phyloP scores from a whole-genome alignment of 2,113 vertebrate species.

The Reinhardtius hippoglossoides region DNA sequence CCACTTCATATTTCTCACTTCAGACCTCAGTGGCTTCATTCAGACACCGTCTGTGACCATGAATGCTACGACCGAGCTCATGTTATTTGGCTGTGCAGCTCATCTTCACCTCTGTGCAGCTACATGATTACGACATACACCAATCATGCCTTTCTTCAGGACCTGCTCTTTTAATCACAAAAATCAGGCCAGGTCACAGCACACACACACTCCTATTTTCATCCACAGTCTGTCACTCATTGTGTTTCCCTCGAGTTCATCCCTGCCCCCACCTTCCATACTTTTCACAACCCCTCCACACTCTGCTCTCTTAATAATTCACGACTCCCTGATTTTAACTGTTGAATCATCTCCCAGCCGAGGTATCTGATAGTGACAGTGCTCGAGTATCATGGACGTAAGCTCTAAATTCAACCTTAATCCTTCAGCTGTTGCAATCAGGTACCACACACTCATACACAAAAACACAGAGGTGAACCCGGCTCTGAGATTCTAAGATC shows the following conservation, averaged over 20 bases:
- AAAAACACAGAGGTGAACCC: background rate
- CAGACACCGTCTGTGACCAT: background rate
- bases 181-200: constrained; percentile 35
- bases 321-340: background rate
- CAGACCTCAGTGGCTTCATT: constrained; percentile 10
- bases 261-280: background rate
- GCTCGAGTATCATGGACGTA: background rate
- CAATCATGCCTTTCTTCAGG: constrained; percentile 34
- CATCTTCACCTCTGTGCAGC: constrained; percentile 19
- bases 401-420: background rate
- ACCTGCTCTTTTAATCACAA: constrained; percentile 35
- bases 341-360: background rate
- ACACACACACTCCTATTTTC: constrained; percentile 14
- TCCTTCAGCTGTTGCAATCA: background rate
- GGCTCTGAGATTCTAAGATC: constrained; percentile 3
- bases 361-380: background rate
- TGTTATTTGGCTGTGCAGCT: constrained; percentile 6
- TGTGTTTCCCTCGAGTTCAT: background rate
- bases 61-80: background rate
- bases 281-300: background rate
- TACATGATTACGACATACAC: constrained; percentile 11
- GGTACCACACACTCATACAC: background rate
- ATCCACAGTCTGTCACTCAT: constrained; percentile 8
- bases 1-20: constrained; percentile 17
- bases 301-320: constrained; percentile 2